Percentiles rank a stretch among this genome's conserved stretches.
phyloP scores from a whole-genome alignment of 2,888 invertebrate species.

The Sphaerolaimus hirsutus region DNA sequence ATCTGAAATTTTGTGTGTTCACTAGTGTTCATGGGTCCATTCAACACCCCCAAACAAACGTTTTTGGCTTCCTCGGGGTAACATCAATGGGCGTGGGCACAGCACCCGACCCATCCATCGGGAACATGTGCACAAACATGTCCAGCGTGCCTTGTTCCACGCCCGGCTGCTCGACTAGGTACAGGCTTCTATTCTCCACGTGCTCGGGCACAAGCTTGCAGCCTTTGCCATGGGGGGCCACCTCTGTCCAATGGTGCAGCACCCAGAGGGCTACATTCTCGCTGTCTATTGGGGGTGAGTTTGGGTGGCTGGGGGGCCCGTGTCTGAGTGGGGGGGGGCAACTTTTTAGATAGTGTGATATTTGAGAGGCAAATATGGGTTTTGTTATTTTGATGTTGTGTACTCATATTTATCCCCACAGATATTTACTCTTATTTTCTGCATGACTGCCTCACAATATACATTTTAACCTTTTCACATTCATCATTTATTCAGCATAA shows the following conservation, averaged over 20 bases:
- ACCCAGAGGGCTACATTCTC: constrained; percentile 26
- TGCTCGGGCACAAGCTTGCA: constrained; percentile 29
- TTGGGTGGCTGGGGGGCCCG: no score
- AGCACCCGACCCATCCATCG: constrained; percentile 37
- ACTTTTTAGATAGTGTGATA: no score
- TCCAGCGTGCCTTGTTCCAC: constrained; percentile 46
- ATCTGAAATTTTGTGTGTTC: no score
- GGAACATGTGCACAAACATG: constrained; percentile 87
- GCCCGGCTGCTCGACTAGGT: constrained; percentile 29
- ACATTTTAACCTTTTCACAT: no score
- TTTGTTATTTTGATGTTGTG: no score
- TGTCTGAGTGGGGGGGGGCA: no score
- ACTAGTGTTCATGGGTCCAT: no score
- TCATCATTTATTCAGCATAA: no score
- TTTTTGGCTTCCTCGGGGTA: constrained; percentile 41
- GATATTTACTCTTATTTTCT: no score
- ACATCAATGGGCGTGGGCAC: constrained; percentile 52
- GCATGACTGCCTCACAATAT: no score
- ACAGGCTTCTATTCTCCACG: constrained; percentile 27
- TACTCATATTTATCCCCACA: no score
- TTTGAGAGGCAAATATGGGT: no score
- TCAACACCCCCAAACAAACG: background rate
- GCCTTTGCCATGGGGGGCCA: constrained; percentile 35
- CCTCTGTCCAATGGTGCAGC: constrained; percentile 44
- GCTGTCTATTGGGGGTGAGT: background rate